Conservation (phyloP, 2,113 vertebrate genomes). For the Ptilonorhynchus violaceus region DNA sequence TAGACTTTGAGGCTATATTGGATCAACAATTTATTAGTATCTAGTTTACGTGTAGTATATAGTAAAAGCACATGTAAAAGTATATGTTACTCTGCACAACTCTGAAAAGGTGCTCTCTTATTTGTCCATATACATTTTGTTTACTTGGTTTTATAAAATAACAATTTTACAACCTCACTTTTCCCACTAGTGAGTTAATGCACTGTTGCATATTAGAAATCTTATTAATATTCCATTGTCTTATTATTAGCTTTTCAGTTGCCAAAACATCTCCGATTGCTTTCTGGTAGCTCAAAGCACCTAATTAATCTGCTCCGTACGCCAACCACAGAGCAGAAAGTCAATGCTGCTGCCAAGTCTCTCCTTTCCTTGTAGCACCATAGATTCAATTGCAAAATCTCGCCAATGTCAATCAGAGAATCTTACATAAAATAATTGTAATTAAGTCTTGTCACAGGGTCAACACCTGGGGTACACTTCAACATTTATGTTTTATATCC, state of each 20-base stretch:
- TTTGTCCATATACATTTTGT: background rate
- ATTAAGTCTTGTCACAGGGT: background rate
- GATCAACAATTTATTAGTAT: background rate
- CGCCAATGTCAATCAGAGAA: background rate
- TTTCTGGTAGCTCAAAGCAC: background rate
- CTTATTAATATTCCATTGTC: constrained; percentile 2
- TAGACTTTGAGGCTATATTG: background rate
- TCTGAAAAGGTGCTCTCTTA: background rate
- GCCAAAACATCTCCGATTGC: background rate
- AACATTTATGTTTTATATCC: background rate
- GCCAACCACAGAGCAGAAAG: background rate
- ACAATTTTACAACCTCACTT: background rate
- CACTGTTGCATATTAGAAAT: background rate
- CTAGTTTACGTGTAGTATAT: background rate
- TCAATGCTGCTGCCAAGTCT: background rate
- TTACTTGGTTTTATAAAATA: background rate
- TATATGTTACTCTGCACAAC: background rate
- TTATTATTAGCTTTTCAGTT: constrained; percentile 3
- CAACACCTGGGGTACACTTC: background rate
- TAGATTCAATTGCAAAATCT: background rate
- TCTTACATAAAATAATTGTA: background rate
- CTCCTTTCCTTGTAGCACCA: background rate
- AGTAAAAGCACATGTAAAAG: background rate
- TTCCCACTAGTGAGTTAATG: background rate
- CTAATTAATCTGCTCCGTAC: background rate